phyloP scores from a whole-genome alignment of 2,888 invertebrate genomes.

The Leptopilina drosophilae region DNA sequence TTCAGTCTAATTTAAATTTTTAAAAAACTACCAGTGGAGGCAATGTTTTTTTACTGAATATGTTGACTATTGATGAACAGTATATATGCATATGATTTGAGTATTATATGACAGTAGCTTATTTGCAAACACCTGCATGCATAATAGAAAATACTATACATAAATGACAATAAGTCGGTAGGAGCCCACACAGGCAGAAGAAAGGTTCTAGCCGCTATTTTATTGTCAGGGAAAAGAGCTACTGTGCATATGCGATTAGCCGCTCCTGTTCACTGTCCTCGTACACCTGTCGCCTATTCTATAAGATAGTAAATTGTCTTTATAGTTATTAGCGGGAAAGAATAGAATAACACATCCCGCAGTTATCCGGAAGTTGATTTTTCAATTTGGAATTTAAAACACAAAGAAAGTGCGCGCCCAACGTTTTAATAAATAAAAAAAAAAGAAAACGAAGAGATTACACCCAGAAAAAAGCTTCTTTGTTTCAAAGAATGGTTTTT shows the following conservation, averaged over 20 bases:
- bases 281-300: constrained; percentile 65
- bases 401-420: not conserved
- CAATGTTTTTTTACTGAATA: too few species aligned
- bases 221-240: constrained; percentile 70
- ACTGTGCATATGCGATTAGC: constrained; percentile 73
- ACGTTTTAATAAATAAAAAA: not conserved
- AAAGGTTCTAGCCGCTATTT: constrained; percentile 65
- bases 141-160: constrained; percentile 9
- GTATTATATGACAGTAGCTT: not conserved
- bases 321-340: constrained; percentile 25
- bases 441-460: not conserved
- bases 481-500: too few species aligned
- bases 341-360: not conserved
- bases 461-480: not conserved
- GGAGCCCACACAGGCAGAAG: constrained; percentile 56
- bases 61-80: not conserved
- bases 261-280: constrained; percentile 65
- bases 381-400: constrained; percentile 3
- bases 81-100: not conserved
- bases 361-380: not conserved
- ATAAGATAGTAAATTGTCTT: constrained; percentile 16
- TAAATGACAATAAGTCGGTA: not conserved
- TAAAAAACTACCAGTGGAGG: too few species aligned
- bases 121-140: constrained; percentile 14
- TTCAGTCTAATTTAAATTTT: too few species aligned